Conservation (phyloP, 2,888 invertebrate species). For the Heliothis peltigera region DNA sequence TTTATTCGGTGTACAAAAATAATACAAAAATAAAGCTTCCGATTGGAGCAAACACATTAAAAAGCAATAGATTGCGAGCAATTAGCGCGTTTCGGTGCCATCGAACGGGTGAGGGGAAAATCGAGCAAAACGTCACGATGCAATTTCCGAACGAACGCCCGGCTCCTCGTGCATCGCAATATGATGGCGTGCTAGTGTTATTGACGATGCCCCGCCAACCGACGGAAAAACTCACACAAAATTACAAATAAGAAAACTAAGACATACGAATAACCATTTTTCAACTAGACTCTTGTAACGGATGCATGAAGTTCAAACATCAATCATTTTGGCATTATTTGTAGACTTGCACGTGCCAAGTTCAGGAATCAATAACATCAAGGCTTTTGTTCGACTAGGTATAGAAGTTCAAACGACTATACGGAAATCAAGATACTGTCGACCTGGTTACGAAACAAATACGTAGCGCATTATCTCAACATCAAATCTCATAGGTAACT, state of each 20-base stretch:
- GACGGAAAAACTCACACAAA: conserved; percentile 24
- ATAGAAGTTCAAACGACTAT: neutral
- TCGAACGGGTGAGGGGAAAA: conserved; percentile 55
- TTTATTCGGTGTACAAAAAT: conserved; percentile 64
- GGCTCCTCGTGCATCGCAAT: conserved; percentile 47
- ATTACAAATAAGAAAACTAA: conserved; percentile 33
- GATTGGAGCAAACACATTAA: conserved; percentile 79
- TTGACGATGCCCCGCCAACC: conserved; percentile 32
- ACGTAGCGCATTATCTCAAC: neutral
- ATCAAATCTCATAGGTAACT: neutral
- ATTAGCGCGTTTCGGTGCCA: conserved; percentile 73
- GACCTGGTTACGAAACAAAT: neutral
- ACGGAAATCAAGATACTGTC: neutral
- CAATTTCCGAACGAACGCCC: conserved; percentile 73
- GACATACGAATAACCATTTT: neutral
- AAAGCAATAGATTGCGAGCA: conserved; percentile 84
- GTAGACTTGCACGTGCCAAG: conserved; percentile 1
- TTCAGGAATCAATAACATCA: conserved; percentile 18
- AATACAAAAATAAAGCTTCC: conserved; percentile 66
- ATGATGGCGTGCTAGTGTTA: conserved; percentile 46
- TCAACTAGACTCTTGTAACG: too few relatives aligned
- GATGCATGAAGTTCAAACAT: neutral
- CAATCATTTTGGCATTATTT: conserved; percentile 7
- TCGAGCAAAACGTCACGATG: conserved; percentile 69
- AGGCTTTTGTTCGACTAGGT: neutral